Base-by-base conservation (phyloP, 2,888 invertebrate genomes). In the Achlya flavicornis region DNA sequence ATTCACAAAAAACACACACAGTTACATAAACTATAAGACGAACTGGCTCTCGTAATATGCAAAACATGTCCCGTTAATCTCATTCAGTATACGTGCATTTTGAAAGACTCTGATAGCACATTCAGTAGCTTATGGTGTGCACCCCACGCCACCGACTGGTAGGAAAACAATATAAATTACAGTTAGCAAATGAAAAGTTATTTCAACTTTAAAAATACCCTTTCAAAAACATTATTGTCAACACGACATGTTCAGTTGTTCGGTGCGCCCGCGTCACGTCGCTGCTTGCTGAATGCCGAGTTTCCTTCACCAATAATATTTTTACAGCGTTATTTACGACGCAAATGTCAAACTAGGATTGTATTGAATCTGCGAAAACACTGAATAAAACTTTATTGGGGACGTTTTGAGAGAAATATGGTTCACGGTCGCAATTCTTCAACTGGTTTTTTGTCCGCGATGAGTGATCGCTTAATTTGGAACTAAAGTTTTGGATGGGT, bases 261-360 rank as follows among this genome's bases (percentile, higher is more conserved):
- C 35, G n/a, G 7, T 41, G 41, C 4, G 41, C 41, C 33, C 3
- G 35, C 58, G 16, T 35, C 35, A 16, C 35, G n/a, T 58, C 8
- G 35, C 16, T 58, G 8, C 35, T 58, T 12, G 8, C 35, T 35
- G 16, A 33, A 16, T 16, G 58, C 16, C 3, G 33, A 58, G 33
- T 58, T 14, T 38, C 33, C 10, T 16, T 58, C 35, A 14, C 14
- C 38, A 35, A 38, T 58, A 35, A 58, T 35, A 58, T 35, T 58
- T 58, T 35, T 38, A 58, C 35, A 16, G 58, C 58, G 58, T 33
- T 58, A 35, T 58, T 58, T 58, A 58, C 58, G 58, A 58, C 14
- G 6, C 6, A 7, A n/a, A 46, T 46, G 32, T 14, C 32, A 8
- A 33, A 32, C 33, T 32, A 32, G 7, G 6, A 26, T 32, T 16